Evolutionary conservation across 2,888 invertebrate genomes (phyloP).

Genomic region (Meiosimyza platycephala): DNA sequence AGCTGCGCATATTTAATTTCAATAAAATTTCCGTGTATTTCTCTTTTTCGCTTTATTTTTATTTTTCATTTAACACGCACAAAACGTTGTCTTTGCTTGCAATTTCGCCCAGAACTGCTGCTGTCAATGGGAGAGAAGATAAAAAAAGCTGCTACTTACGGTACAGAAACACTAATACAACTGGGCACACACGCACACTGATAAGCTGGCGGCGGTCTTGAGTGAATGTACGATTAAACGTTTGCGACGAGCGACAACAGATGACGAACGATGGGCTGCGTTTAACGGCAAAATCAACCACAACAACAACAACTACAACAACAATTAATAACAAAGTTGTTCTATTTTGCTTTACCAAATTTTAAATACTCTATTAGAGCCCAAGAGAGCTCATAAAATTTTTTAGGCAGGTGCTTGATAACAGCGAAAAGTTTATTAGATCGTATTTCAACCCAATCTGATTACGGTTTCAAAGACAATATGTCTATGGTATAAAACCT

Average conservation of each 20-base stretch:
- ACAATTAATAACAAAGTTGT: not conserved
- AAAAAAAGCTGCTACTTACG: constrained; percentile 16
- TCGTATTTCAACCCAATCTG: too few relatives aligned
- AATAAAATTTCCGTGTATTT: not conserved
- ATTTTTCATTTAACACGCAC: not conserved
- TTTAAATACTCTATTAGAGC: constrained; percentile 10
- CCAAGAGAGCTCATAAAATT: not conserved
- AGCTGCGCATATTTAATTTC: not conserved
- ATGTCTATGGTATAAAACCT: too few relatives aligned
- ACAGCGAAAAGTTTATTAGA: too few relatives aligned
- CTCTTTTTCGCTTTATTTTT: not conserved
- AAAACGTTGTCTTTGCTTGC: constrained; percentile 9
- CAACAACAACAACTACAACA: constrained; percentile 22
- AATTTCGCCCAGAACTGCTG: constrained; percentile 20
- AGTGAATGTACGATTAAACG: constrained; percentile 36
- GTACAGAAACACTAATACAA: constrained; percentile 11
- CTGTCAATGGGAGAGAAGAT: not conserved
- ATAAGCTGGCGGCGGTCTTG: not conserved
- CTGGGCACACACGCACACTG: not conserved
- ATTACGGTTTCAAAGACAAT: too few relatives aligned
- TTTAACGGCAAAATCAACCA: constrained; percentile 8
- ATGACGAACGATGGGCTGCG: not conserved
- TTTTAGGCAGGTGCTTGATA: not conserved
- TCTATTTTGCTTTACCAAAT: not conserved
- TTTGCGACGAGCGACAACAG: not conserved